Evolutionary conservation across 2,113 vertebrate genomes (phyloP).

Genomic region (Trichechus manatus): DNA sequence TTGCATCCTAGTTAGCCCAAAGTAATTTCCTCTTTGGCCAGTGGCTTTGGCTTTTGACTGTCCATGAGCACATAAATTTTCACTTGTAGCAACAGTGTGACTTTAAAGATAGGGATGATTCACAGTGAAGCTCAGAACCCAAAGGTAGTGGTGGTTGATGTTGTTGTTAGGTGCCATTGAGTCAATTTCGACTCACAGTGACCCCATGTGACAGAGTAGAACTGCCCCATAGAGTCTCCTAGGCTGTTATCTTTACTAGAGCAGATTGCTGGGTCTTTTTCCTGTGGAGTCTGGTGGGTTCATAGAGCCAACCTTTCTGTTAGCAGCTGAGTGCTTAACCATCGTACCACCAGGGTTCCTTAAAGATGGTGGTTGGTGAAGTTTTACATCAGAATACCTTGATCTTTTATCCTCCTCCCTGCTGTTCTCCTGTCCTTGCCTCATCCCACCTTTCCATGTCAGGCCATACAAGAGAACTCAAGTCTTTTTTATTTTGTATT

Average conservation of each 20-base stretch:
- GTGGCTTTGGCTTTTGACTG: neutral
- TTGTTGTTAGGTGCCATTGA: too few species aligned
- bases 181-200: too few species aligned
- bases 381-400: neutral
- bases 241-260: too few species aligned
- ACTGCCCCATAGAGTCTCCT: too few species aligned
- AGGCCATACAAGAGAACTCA: neutral
- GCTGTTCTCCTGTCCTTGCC: too few species aligned
- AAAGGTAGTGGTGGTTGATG: too few species aligned
- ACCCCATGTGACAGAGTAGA: too few species aligned
- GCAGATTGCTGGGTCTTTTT: too few species aligned
- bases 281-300: too few species aligned
- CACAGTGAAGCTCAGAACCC: accelerated
- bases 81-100: neutral
- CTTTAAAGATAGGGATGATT: neutral
- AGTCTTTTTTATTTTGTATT: neutral
- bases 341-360: too few species aligned
- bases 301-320: too few species aligned
- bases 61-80: neutral
- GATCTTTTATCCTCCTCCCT: accelerated
- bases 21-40: neutral
- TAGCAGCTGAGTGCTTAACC: too few species aligned
- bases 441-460: neutral
- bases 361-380: neutral
- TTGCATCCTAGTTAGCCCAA: neutral